Evolutionary conservation across 2,888 invertebrate genomes (phyloP).

Genomic region (Cheilosia variabilis): DNA sequence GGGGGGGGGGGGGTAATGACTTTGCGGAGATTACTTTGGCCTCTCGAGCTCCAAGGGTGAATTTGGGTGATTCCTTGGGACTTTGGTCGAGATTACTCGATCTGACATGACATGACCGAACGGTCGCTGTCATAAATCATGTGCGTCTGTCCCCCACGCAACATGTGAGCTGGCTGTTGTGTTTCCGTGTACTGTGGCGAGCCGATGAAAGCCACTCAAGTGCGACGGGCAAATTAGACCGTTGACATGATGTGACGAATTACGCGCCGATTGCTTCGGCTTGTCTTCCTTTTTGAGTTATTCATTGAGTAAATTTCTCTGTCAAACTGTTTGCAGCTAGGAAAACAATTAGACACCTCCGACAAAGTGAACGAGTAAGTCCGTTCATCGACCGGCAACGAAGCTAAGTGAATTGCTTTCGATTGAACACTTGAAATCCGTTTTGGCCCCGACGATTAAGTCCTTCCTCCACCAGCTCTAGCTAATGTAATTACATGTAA

Average conservation of each 20-base stretch:
- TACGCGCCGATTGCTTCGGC: constrained; percentile 24
- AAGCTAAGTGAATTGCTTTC: constrained; percentile 35
- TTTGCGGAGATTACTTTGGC: constrained; percentile 69
- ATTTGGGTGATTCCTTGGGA: constrained; percentile 56
- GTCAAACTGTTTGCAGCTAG: neutral
- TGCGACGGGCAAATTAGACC: constrained; percentile 44
- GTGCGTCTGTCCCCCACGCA: constrained; percentile 41
- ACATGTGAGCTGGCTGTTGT: constrained; percentile 49
- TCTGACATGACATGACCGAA: constrained; percentile 71
- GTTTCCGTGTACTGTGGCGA: constrained; percentile 6
- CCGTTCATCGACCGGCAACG: neutral
- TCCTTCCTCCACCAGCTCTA: neutral
- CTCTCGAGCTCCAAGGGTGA: constrained; percentile 28
- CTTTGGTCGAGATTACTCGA: constrained; percentile 60
- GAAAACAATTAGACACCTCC: constrained; percentile 23
- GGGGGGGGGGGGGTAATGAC: constrained; percentile 63
- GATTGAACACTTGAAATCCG: constrained; percentile 23
- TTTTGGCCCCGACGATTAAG: constrained; percentile 19
- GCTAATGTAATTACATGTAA: constrained; percentile 42
- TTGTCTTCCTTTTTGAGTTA: neutral
- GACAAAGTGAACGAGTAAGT: neutral
- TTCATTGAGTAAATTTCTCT: neutral
- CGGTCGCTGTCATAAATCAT: constrained; percentile 70
- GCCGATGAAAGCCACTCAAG: constrained; percentile 49
- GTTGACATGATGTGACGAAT: constrained; percentile 53